Evolutionary conservation across 2,888 invertebrate genomes (phyloP).

Genomic region (Molorchus minor): DNA sequence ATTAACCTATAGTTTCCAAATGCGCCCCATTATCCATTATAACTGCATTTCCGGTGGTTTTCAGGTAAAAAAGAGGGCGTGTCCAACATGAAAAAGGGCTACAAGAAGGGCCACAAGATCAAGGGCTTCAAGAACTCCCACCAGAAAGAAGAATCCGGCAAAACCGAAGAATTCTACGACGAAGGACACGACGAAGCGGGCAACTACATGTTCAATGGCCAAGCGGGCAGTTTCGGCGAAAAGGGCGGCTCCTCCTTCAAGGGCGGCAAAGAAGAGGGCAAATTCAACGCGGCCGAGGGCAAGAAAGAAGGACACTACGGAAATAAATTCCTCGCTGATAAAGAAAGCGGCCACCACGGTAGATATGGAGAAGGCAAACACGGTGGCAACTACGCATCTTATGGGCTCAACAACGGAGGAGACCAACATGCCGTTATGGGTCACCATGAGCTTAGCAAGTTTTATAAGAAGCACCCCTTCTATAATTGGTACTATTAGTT

Average conservation of each 20-base stretch:
- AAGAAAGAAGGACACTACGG: slow-evolving; percentile 70
- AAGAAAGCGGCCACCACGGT: slow-evolving; percentile 69
- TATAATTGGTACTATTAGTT: slow-evolving; percentile 52
- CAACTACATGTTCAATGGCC: slow-evolving; percentile 67
- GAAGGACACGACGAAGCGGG: slow-evolving; percentile 73
- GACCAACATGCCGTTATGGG: slow-evolving; percentile 70
- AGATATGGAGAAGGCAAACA: slow-evolving; percentile 69
- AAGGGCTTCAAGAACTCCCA: slow-evolving; percentile 73
- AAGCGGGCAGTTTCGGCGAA: slow-evolving; percentile 69
- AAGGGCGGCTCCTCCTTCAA: slow-evolving; percentile 66
- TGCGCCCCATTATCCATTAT: neutral
- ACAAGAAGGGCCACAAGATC: slow-evolving; percentile 72
- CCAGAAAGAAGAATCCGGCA: slow-evolving; percentile 73
- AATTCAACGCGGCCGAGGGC: slow-evolving; percentile 66
- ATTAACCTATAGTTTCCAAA: too few relatives aligned
- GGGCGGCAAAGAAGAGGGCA: slow-evolving; percentile 68
- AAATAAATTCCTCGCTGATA: slow-evolving; percentile 66
- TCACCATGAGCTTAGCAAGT: slow-evolving; percentile 68
- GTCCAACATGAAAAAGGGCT: slow-evolving; percentile 67
- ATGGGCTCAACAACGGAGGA: slow-evolving; percentile 69
- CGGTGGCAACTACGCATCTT: slow-evolving; percentile 66
- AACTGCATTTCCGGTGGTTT: too few relatives aligned
- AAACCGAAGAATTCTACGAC: slow-evolving; percentile 72
- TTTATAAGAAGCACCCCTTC: slow-evolving; percentile 66
- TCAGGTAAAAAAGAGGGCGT: slow-evolving; percentile 66